Evolutionary conservation across 2,797 vertebrate genomes (phyloP).

Genomic region (Megalops cyprinoides): DNA sequence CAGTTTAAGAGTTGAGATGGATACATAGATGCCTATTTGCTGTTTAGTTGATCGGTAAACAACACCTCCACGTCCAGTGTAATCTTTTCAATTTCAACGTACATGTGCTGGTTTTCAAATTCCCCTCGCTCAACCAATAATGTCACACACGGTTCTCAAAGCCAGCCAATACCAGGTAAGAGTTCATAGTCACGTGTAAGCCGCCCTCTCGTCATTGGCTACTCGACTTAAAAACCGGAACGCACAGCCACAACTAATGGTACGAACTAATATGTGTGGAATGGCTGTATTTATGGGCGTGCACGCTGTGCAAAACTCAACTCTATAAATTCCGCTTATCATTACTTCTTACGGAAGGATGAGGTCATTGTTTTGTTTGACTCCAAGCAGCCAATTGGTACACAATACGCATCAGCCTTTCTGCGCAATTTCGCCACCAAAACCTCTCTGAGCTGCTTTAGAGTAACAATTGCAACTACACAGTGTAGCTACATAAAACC

Average conservation of each 20-base stretch:
- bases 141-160: neutral
- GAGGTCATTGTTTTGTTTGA: too few relatives aligned
- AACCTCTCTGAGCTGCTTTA: too few relatives aligned
- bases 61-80: neutral
- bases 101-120: conserved; percentile 31
- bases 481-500: too few relatives aligned
- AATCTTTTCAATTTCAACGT: conserved; percentile 16
- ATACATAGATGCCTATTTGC: neutral
- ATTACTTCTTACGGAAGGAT: too few relatives aligned
- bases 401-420: too few relatives aligned
- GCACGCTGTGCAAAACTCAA: too few relatives aligned
- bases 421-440: too few relatives aligned
- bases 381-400: too few relatives aligned
- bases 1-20: neutral
- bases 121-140: conserved; percentile 34
- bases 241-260: neutral
- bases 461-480: too few relatives aligned
- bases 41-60: neutral
- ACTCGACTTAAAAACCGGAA: neutral
- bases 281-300: too few relatives aligned
- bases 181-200: neutral
- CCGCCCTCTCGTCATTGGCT: neutral
- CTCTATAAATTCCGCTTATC: too few relatives aligned
- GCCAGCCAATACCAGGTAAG: neutral
- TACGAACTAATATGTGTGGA: too few relatives aligned